phyloP scores from a whole-genome alignment of 53 echinoderm and acorn worm species.

The Crossaster papposus region DNA sequence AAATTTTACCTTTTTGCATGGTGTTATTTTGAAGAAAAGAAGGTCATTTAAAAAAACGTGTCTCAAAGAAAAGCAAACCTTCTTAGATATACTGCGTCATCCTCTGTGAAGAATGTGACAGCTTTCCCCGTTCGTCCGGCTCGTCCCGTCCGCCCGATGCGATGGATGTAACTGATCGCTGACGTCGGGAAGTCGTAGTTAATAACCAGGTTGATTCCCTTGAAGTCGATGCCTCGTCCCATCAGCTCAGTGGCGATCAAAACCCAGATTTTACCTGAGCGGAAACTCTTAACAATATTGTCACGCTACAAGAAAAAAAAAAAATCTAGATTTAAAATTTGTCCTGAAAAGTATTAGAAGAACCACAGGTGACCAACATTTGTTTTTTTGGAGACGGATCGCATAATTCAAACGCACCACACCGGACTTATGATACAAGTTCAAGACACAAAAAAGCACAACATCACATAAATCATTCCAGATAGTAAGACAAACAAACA shows the following conservation, averaged over 20 bases:
- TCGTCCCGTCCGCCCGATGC: conserved; percentile 88
- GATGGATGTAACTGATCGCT: conserved; percentile 96
- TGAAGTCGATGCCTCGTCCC: conserved; percentile 99
- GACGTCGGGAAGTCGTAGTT: conserved; percentile 99
- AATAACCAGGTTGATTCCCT: conserved; percentile 95
- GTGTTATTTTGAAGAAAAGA: too few species aligned
- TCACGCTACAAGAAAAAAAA: conserved; percentile 69
- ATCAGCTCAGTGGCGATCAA: conserved; percentile 96
- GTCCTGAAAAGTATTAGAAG: not conserved
- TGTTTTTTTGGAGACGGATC: too few species aligned
- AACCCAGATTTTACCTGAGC: conserved; percentile 97
- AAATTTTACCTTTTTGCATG: too few species aligned
- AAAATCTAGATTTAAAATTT: not conserved
- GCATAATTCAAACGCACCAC: too few species aligned
- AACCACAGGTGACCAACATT: too few species aligned
- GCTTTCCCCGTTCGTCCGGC: conserved; percentile 87
- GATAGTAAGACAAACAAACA: not conserved
- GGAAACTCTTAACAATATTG: conserved; percentile 86
- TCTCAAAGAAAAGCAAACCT: conserved; percentile 60
- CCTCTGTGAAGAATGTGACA: conserved; percentile 91
- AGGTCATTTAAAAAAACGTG: too few species aligned
- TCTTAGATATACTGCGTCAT: conserved; percentile 79
- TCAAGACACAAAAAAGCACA: too few species aligned
- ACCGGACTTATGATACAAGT: too few species aligned
- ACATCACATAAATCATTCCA: too few species aligned